phyloP scores from a whole-genome alignment of 64 coral and sea anemone genomes.

The Montipora efflorescens region DNA sequence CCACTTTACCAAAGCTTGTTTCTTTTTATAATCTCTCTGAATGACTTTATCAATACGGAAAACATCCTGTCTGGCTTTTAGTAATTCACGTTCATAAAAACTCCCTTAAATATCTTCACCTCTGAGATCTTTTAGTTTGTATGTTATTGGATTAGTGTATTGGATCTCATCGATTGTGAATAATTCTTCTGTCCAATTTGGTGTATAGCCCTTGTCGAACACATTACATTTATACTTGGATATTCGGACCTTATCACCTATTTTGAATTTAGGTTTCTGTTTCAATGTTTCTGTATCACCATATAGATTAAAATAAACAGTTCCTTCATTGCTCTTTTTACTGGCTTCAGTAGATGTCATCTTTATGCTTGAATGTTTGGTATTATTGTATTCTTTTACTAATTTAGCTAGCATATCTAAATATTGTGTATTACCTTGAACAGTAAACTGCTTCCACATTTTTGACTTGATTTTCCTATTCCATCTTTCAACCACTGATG shows the following conservation, averaged over 20 bases:
- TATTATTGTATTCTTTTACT: constrained; percentile 48
- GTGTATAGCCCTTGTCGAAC: constrained; percentile 29
- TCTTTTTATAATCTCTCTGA: constrained; percentile 46
- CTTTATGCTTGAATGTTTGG: constrained; percentile 18
- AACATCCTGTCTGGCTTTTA: constrained; percentile 8
- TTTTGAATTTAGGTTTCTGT: constrained; percentile 45
- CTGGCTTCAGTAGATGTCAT: constrained; percentile 33
- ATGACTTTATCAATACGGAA: constrained; percentile 54
- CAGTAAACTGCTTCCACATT: constrained; percentile 68
- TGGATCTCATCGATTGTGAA: constrained; percentile 32
- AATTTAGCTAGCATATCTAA: constrained; percentile 14
- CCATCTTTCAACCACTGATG: constrained; percentile 32
- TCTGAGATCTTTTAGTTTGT: constrained; percentile 25
- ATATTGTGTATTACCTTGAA: constrained; percentile 17
- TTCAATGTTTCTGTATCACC: constrained; percentile 37
- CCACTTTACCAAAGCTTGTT: constrained; percentile 49
- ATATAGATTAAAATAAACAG: constrained; percentile 63
- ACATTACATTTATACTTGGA: constrained; percentile 24
- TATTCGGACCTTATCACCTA: constrained; percentile 50
- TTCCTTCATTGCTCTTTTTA: constrained; percentile 46
- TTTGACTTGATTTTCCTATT: constrained; percentile 41
- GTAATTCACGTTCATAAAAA: constrained; percentile 45
- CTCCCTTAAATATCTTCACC: not conserved
- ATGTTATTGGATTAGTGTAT: constrained; percentile 49
- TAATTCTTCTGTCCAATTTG: constrained; percentile 54